Base-by-base conservation (phyloP, 2,113 vertebrate species). In the Perca schrenkii region DNA sequence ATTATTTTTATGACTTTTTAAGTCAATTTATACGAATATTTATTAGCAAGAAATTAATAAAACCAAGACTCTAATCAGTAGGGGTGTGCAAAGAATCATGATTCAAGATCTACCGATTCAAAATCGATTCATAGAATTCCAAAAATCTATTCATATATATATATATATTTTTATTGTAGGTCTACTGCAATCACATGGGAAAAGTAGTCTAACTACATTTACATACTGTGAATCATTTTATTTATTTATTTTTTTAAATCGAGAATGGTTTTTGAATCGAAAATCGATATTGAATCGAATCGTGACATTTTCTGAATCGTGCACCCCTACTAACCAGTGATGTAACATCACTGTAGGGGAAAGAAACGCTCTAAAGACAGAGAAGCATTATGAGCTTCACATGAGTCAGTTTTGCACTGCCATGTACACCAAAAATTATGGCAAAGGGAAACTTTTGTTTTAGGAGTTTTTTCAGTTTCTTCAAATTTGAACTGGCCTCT, bases 11-110 rank as follows among this genome's bases (percentile, higher is more conserved):
- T 70, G 46, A 21, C 4, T 61, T 17, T 49, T 15, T 54, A 60
- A 1, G 6, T 46, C 46, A 53, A 21, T 66, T 63, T 21, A 71
- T 69, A 88, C 72, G 8, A 83, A 79, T 73, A 71, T 82, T 76
- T 76, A 52, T 0, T 0, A 72, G 28, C 19, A 60, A 28, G 16
- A 72, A 79, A 82, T 79, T 54, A 54, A 49, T 67, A 46, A 22
- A 60, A 74, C 49, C 14, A 49, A 57, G 31, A 22, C 12, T 66
- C 8, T 58, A 57, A 80, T 77, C 4, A 58, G 69, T 65, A 28
- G 28, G 28, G 28, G 28, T 28, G 28, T 28, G 28, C 28, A 28
- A 28, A 28, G 28, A 28, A 28, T 28, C 28, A 28, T 2, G 28
- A 28, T 28, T 28, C 28, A 28, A 28, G 28, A 1, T 28, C 28